A percentile compares a stretch with the other conserved stretches of the same genome.
Conservation (phyloP, 2,888 invertebrate species). For the Entomobrya proxima region DNA sequence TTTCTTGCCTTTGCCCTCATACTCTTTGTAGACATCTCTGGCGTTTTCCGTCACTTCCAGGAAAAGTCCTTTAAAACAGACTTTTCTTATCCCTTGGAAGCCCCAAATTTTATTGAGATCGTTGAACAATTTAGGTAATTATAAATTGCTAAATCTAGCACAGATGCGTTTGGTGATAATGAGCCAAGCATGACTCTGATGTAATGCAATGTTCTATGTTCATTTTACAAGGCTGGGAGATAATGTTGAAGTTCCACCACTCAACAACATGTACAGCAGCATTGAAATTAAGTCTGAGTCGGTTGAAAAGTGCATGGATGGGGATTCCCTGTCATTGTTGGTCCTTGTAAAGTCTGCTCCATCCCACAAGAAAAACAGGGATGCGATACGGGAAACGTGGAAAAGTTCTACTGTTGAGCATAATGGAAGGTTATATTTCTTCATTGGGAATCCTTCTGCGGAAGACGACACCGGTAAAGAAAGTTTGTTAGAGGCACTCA, state of each 20-base stretch:
- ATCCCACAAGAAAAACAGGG: conserved; percentile 83
- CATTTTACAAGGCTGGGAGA: conserved; percentile 63
- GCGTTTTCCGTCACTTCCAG: conserved; percentile 84
- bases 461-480: conserved; percentile 16
- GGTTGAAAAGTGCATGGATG: conserved; percentile 78
- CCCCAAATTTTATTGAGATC: conserved; percentile 81
- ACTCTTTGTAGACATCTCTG: conserved; percentile 81
- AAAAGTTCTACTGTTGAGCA: conserved; percentile 87
- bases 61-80: conserved; percentile 83
- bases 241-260: conserved; percentile 66
- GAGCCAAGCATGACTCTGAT: no score
- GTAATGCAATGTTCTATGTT: background rate
- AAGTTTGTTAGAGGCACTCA: conserved; percentile 79
- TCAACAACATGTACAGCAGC: conserved; percentile 64
- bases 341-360: conserved; percentile 89
- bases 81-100: conserved; percentile 88
- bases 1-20: background rate
- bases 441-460: conserved; percentile 80
- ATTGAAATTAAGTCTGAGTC: conserved; percentile 77
- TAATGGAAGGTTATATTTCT: conserved; percentile 85
- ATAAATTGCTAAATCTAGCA: background rate
- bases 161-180: background rate
- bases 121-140: conserved; percentile 77
- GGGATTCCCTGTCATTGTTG: conserved; percentile 82
- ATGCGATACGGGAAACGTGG: conserved; percentile 88